Conservation (phyloP, 2,888 invertebrate genomes). For the Rhingia campestris region DNA sequence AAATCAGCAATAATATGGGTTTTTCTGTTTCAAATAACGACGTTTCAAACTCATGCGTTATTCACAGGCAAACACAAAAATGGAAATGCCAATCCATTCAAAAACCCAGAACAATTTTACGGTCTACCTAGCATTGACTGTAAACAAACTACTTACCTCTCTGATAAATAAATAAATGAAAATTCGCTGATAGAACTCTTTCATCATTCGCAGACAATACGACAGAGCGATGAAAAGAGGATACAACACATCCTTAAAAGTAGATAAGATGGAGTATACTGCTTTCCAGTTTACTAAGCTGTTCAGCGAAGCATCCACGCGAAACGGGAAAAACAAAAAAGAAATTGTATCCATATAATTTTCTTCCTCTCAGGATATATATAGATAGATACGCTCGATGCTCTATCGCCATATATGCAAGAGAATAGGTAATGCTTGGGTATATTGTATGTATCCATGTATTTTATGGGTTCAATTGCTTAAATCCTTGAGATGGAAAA, state of each 20-base stretch:
- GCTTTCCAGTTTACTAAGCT: slow-evolving; percentile 66
- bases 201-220: slow-evolving; percentile 53
- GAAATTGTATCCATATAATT: slow-evolving; percentile 15
- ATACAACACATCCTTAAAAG: slow-evolving; percentile 50
- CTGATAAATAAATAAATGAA: slow-evolving; percentile 54
- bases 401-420: slow-evolving; percentile 18
- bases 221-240: slow-evolving; percentile 45
- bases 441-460: slow-evolving; percentile 43
- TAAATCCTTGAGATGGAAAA: slow-evolving; percentile 25
- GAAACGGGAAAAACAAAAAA: slow-evolving; percentile 51
- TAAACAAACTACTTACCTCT: slow-evolving; percentile 50
- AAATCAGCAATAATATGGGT: slow-evolving; percentile 1
- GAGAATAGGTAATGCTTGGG: slow-evolving; percentile 44
- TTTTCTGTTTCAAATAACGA: slow-evolving; percentile 2
- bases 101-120: slow-evolving; percentile 41
- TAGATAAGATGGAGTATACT: slow-evolving; percentile 56
- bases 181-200: slow-evolving; percentile 55
- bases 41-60: slow-evolving; percentile 10
- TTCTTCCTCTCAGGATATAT: slow-evolving; percentile 9
- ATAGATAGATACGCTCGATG: slow-evolving; percentile 27
- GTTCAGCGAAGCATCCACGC: slow-evolving; percentile 67
- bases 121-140: slow-evolving; percentile 49
- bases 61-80: slow-evolving; percentile 1
- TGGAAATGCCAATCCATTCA: too few relatives aligned
- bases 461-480: slow-evolving; percentile 61